Evolutionary conservation across 2,113 vertebrate genomes (phyloP), one percentile per base, ranked within the genome.

Genomic region (Butastur rufipennis): DNA sequence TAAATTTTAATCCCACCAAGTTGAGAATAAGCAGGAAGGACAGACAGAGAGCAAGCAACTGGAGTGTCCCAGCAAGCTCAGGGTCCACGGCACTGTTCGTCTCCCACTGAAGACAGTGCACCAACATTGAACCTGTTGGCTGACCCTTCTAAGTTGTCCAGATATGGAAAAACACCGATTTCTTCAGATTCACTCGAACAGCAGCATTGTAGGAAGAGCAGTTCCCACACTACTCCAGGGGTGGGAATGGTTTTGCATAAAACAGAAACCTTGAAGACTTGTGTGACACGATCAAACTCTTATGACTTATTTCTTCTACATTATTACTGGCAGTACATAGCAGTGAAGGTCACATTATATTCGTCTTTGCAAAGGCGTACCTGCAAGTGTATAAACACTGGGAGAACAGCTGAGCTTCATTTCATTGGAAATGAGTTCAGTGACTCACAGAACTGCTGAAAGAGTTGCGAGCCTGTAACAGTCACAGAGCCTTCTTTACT

Each of bases 21-120:
- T 1, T 55, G 56, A 79, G 31, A 82, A 58, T 9, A 62, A 88
- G 11, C 16, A 73, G 7, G 10, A 81, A 81, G 22, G 15, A 68
- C 12, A 63, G 22, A 53, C 7, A 34, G 22, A 73, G 84, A 91
- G 14, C 21, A 75, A 40, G 5, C 20, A 56, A 14, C 10, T 78
- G 53, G 19, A 73, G 38, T 16, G 15, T 20, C 13, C 26, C 23
- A 55, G 15, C 3, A 78, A 56, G 20, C 36, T 92, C 36, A 22
- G 5, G 4, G 25, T 74, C 40, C 20, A 13, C 12, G 7, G 5
- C 1, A 1, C 11, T 56, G 16, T 20, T 45, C 7, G 7, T 13
- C 16, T 81, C 12, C 52, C 11, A 42, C 14, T 65, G 73, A 70
- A 61, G 13, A 52, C 8, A 38, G 17, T 65, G 29, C 4, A 12